Evolutionary conservation across 2,113 vertebrate species (phyloP).

Genomic region (Peromyscus polionotus): DNA sequence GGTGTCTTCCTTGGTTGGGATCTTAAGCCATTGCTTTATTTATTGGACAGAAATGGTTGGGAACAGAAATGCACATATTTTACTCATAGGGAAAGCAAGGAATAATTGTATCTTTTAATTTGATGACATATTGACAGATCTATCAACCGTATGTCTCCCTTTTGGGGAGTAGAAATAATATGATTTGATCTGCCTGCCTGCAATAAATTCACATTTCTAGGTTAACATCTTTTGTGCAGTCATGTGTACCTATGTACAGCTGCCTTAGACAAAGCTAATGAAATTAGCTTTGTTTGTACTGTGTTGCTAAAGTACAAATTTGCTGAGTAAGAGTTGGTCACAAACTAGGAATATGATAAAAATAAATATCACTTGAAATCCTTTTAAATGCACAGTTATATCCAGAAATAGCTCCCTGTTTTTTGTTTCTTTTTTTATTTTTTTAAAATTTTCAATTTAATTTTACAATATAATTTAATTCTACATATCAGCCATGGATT

Average conservation of each 20-base stretch:
- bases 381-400: slow-evolving; percentile 34
- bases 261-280: slow-evolving; percentile 32
- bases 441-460: not conserved
- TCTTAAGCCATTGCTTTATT: not conserved
- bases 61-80: not conserved
- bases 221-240: not conserved
- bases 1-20: not conserved
- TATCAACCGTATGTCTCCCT: not conserved
- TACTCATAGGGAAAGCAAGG: not conserved
- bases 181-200: not conserved
- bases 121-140: not conserved
- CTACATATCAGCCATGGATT: too few species aligned
- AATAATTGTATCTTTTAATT: slow-evolving; percentile 52
- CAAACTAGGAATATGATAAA: slow-evolving; percentile 18
- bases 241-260: not conserved
- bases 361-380: slow-evolving; percentile 63
- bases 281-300: not conserved
- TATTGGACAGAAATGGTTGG: not conserved
- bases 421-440: not conserved
- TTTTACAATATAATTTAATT: too few species aligned
- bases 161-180: not conserved
- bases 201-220: not conserved
- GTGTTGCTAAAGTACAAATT: slow-evolving; percentile 39
- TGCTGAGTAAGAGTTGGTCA: slow-evolving; percentile 49
- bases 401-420: slow-evolving; percentile 24